Evolutionary conservation across 2,888 invertebrate genomes (phyloP), one percentile per base, ranked within the genome.

Genomic region (Suillia variegata): DNA sequence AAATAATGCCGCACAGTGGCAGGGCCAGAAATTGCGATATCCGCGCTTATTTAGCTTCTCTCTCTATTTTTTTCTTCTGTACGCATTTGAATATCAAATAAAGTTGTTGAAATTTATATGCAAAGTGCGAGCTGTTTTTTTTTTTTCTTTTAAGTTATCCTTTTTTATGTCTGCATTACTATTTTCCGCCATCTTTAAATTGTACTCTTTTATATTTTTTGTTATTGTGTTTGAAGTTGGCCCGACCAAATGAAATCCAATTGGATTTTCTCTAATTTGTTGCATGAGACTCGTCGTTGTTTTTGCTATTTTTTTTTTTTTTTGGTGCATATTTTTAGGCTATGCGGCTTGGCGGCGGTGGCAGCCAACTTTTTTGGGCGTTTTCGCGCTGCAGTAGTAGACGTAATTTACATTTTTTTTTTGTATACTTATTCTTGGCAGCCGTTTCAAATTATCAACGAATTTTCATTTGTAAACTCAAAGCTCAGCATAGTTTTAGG

Each of bases 201-300:
- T 72, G 63, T 56, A 45, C 47, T 26, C 64, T 66, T 63, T 59
- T 42, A 26, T 47, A n/a, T 52, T 48, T 22, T 45, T 58, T 38
- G 21, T 24, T 13, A 47, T 48, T 47, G 20, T 24, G 26, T 48
- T 55, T 18, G 31, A 12, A 10, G 21, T 20, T 20, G 21, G 13
- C 18, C 17, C 45, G 24, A 48, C 47, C 22, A 47, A 17, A 52
- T 18, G 47, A 42, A 42, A 58, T n/a, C 54, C 65, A 71, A 71
- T 70, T 69, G 59, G 68, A 72, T 73, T 69, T 73, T 63, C 68
- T 70, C 64, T 67, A 13, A n/a, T 31, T n/a, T n/a, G n/a, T n/a
- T n/a, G 31, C 31, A 31, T n/a, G n/a, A n/a, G n/a, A n/a, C n/a
- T n/a, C 66, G 71, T 67, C 70, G 73, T 70, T 70, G 70, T 73